phyloP scores from a whole-genome alignment of 2,113 vertebrate genomes.

The Hippocampus guttulatus region DNA sequence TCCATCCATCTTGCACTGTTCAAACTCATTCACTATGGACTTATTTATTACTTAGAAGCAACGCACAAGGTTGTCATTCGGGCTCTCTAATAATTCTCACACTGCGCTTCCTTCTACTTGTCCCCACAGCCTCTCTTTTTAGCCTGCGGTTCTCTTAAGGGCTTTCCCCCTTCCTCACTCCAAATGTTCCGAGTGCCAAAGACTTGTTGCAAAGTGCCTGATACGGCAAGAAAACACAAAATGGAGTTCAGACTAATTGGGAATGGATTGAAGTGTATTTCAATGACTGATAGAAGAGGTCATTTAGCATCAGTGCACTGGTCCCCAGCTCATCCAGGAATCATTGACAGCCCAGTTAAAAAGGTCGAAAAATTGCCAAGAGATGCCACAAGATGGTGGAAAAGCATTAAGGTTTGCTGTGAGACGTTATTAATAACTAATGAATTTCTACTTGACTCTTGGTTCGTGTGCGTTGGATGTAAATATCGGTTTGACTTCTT shows the following conservation, averaged over 20 bases:
- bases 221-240: constrained; percentile 47
- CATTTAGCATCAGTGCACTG: background rate
- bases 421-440: too few relatives aligned
- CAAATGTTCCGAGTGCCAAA: constrained; percentile 64
- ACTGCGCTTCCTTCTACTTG: constrained; percentile 18
- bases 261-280: background rate
- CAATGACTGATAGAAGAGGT: background rate
- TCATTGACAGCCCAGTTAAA: background rate
- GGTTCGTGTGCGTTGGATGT: constrained; percentile 15
- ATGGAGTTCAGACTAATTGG: constrained; percentile 6
- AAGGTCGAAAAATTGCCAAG: background rate
- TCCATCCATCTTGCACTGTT: constrained; percentile 45
- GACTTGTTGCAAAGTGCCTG: constrained; percentile 70
- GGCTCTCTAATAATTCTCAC: constrained; percentile 9
- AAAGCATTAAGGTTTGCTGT: background rate
- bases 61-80: constrained; percentile 26
- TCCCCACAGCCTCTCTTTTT: constrained; percentile 39
- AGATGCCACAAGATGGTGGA: background rate
- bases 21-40: constrained; percentile 30
- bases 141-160: constrained; percentile 63
- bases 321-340: background rate
- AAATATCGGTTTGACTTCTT: background rate
- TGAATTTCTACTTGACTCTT: background rate
- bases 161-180: constrained; percentile 21
- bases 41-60: constrained; percentile 57